Percentiles rank a stretch among this genome's conserved stretches.
phyloP scores from a whole-genome alignment of 2,113 vertebrate species.

The Regulus satrapa region DNA sequence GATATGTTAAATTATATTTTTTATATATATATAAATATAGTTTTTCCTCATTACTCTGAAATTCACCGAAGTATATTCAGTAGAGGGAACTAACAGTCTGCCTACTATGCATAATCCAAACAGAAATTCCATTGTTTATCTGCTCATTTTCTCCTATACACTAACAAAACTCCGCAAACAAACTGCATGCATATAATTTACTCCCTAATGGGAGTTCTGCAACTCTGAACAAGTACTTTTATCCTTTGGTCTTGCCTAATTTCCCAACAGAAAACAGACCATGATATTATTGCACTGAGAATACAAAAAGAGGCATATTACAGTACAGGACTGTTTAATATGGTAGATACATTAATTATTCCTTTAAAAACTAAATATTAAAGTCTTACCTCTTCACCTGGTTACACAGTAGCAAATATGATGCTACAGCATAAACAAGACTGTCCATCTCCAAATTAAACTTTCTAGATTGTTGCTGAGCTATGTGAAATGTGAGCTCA shows the following conservation, averaged over 20 bases:
- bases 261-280: neutral
- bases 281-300: neutral
- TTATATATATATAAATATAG: neutral
- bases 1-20: neutral
- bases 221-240: neutral
- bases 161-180: neutral
- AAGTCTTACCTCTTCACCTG: neutral
- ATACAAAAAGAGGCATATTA: neutral
- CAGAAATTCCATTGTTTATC: neutral
- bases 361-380: neutral
- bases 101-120: neutral
- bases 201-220: neutral
- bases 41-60: neutral
- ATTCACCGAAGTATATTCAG: neutral
- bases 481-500: conserved; percentile 50
- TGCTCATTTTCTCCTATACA: conserved; percentile 32
- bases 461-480: neutral
- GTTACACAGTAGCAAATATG: neutral
- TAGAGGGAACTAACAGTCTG: neutral
- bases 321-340: neutral
- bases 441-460: neutral
- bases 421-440: neutral
- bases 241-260: neutral
- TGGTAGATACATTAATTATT: neutral
- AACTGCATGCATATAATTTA: neutral